These are phyloP conservation scores for Drosophila kikkawai DNA, from an alignment of 1,140 invertebrate genomes.

Conservation along the genomic window DNA sequence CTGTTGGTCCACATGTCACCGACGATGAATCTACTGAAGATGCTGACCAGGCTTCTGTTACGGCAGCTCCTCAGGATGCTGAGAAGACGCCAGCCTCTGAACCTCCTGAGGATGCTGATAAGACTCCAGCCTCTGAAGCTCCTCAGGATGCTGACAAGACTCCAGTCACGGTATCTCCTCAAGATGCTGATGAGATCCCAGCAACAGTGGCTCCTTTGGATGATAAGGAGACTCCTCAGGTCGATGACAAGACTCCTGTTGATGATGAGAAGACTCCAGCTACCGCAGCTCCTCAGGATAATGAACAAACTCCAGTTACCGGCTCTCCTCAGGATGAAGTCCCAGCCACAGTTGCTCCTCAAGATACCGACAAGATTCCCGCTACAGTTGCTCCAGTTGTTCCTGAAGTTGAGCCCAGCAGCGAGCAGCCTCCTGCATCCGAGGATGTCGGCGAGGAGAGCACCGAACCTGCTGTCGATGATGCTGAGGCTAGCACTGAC, in stretches of 20 bases:
- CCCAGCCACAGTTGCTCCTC: constrained; percentile 19
- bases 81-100: constrained; percentile 35
- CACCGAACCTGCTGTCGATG: constrained; percentile 39
- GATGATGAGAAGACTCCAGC: constrained; percentile 47
- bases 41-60: constrained; percentile 31
- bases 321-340: constrained; percentile 31
- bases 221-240: constrained; percentile 24
- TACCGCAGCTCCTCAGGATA: constrained; percentile 22
- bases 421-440: constrained; percentile 35
- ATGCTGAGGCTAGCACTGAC: constrained; percentile 54
- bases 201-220: constrained; percentile 27
- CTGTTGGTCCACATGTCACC: constrained; percentile 41
- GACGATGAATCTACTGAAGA: constrained; percentile 41
- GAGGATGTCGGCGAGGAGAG: constrained; percentile 53
- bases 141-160: constrained; percentile 32
- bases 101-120: constrained; percentile 13
- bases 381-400: constrained; percentile 53
- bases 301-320: constrained; percentile 46
- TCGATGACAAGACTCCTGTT: constrained; percentile 23
- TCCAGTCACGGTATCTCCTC: constrained; percentile 24
- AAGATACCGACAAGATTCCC: constrained; percentile 42
- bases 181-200: constrained; percentile 41
- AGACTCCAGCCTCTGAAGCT: constrained; percentile 23
- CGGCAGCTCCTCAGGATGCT: constrained; percentile 40
- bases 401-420: constrained; percentile 48